Base-by-base conservation (phyloP, 1,140 invertebrate genomes). In the Schlechtendalia chinensis region DNA sequence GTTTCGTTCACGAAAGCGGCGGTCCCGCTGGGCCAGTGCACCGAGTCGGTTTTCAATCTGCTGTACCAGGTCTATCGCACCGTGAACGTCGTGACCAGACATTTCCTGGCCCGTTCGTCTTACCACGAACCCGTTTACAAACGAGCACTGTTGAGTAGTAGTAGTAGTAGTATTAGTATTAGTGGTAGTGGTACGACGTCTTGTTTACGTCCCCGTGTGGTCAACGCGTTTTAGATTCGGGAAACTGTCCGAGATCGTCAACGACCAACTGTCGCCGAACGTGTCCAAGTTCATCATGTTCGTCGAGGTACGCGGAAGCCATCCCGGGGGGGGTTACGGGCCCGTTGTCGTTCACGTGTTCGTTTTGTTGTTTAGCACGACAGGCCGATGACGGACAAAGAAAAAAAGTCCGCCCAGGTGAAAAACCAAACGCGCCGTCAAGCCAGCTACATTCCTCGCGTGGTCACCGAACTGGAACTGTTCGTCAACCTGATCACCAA, bases 231-330 rank as follows among this genome's bases (percentile, higher is more conserved):
- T 27, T 17, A 79, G 75, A 50, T 27, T 79, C 16, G 45, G 22
- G 1, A 79, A 79, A 61, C 29, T 79, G 24, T 61, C 45, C 1
- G 54, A 79, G 61, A 50, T 79, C 45, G 58, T 79, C 22, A 79
- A 79, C 29, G n/a, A 63, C 27, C 56, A 61, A 61, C 22, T 79
- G 2, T 45, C 58, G 6, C 75, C 75, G 50, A 79, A 63, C 19
- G 75, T 79, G 47, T 79, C 75, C 24, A 79, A 79, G 19, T 79
- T 79, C 27, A 79, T 79, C 19, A 79, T 79, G 75, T 79, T 61
- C 14, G 59, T 79, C 12, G 75, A 79, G 11, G 75, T 79, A 61
- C 11, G 32, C 32, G 32, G 8, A 39, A 4, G 32, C 8, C 32
- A n/a, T n/a, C n/a, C n/a, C n/a, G n/a, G n/a, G n/a, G n/a, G n/a